These are phyloP conservation scores for Scaptomyza caliginosa DNA, from an alignment of 2,888 invertebrate species.

Conservation along the genomic window DNA sequence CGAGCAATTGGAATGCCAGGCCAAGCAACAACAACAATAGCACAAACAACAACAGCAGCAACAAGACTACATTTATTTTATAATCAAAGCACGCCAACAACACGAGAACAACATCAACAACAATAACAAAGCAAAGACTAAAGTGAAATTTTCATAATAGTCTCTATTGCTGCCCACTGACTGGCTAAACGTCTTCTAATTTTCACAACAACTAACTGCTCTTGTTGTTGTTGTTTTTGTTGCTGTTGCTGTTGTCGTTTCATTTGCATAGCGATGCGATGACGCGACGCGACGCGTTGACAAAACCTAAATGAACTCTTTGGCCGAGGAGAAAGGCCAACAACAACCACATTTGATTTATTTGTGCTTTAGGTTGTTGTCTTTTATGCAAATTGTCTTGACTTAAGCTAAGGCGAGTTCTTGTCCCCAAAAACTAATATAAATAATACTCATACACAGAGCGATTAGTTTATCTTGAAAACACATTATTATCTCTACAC, in stretches of 20 bases:
- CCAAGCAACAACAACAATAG: constrained; percentile 25
- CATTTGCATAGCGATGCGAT: constrained; percentile 35
- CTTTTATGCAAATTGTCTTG: constrained; percentile 50
- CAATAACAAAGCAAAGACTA: constrained; percentile 18
- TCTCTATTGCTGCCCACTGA: constrained; percentile 36
- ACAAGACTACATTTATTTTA: constrained; percentile 30
- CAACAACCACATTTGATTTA: constrained; percentile 46
- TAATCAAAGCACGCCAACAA: constrained; percentile 47
- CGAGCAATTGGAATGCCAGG: constrained; percentile 61
- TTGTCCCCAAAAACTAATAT: not conserved
- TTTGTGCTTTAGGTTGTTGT: constrained; percentile 6
- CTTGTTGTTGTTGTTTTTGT: constrained; percentile 10
- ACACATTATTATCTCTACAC: no score
- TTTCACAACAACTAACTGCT: constrained; percentile 8
- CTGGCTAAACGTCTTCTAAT: constrained; percentile 50
- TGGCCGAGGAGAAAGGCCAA: constrained; percentile 40
- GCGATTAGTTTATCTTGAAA: not conserved
- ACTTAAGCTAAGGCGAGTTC: constrained; percentile 16
- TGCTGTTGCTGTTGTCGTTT: constrained; percentile 7
- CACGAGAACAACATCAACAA: constrained; percentile 26
- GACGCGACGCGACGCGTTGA: constrained; percentile 25
- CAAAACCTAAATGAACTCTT: constrained; percentile 45
- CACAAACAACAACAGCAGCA: constrained; percentile 5
- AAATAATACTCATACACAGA: not conserved
- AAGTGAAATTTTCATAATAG: constrained; percentile 57